Conservation (phyloP, 2,113 vertebrate species). For the Albula glossodonta region DNA sequence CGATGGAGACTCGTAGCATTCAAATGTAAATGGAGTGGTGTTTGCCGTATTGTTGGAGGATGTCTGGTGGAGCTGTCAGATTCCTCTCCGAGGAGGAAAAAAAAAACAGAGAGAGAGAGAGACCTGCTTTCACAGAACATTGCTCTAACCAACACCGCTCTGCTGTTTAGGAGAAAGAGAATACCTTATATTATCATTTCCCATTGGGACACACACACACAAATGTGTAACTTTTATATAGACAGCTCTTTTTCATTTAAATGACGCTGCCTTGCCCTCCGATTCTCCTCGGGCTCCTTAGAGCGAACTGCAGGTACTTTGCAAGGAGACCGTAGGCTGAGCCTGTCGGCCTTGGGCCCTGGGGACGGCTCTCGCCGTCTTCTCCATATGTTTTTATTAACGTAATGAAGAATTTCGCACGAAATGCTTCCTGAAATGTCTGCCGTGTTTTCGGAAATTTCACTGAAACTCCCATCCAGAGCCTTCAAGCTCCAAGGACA, state of each 20-base stretch:
- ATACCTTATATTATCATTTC: neutral
- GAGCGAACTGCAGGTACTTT: neutral
- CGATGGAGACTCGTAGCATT: neutral
- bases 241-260: neutral
- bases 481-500: neutral
- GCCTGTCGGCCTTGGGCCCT: neutral
- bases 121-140: neutral
- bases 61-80: constrained; percentile 1
- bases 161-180: neutral
- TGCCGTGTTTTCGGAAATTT: neutral
- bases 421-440: neutral
- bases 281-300: neutral
- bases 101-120: neutral
- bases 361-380: neutral
- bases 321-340: neutral
- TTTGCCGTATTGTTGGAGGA: neutral
- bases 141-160: neutral
- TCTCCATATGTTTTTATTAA: neutral
- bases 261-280: neutral
- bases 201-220: neutral
- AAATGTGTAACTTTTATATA: neutral
- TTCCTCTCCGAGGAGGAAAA: neutral
- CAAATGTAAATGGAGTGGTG: neutral
- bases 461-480: neutral
- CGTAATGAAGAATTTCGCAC: neutral